Conservation (phyloP, 2,888 invertebrate species). For the Minunthozetes semirufus region DNA sequence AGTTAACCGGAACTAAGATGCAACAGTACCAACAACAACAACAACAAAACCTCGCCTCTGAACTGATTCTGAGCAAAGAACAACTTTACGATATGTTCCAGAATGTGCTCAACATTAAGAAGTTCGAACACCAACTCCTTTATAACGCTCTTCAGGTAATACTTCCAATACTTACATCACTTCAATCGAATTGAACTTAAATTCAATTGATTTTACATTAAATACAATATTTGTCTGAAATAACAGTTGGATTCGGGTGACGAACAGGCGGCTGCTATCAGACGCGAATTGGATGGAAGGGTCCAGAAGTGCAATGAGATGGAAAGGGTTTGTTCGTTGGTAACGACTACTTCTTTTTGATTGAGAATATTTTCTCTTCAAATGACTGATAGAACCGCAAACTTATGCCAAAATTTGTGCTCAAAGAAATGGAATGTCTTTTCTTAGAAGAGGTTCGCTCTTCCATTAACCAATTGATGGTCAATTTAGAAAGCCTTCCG, state of each 20-base stretch:
- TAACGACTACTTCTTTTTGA: neutral
- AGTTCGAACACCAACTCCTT: slow-evolving; percentile 98
- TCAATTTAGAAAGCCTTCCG: slow-evolving; percentile 95
- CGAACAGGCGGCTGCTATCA: slow-evolving; percentile 98
- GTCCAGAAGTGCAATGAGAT: slow-evolving; percentile 95
- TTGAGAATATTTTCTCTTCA: neutral
- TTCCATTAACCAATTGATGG: slow-evolving; percentile 95
- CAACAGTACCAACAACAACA: slow-evolving; percentile 55
- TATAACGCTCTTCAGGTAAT: slow-evolving; percentile 91
- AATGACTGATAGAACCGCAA: slow-evolving; percentile 68
- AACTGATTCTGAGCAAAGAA: slow-evolving; percentile 93
- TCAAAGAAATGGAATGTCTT: slow-evolving; percentile 99
- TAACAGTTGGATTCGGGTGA: slow-evolving; percentile 94
- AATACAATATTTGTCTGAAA: too few relatives aligned
- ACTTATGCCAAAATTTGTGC: slow-evolving; percentile 96
- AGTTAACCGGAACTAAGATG: slow-evolving; percentile 20
- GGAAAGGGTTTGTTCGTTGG: slow-evolving; percentile 66
- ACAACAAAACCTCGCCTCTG: slow-evolving; percentile 54
- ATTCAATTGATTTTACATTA: too few relatives aligned
- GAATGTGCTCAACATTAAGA: slow-evolving; percentile 95
- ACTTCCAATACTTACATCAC: too few relatives aligned
- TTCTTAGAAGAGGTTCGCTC: slow-evolving; percentile 97
- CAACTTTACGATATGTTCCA: slow-evolving; percentile 99
- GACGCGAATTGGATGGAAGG: slow-evolving; percentile 95
- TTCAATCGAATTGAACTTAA: too few relatives aligned